Conservation (phyloP, 2,113 vertebrate genomes). For the Orthonyx spaldingii region DNA sequence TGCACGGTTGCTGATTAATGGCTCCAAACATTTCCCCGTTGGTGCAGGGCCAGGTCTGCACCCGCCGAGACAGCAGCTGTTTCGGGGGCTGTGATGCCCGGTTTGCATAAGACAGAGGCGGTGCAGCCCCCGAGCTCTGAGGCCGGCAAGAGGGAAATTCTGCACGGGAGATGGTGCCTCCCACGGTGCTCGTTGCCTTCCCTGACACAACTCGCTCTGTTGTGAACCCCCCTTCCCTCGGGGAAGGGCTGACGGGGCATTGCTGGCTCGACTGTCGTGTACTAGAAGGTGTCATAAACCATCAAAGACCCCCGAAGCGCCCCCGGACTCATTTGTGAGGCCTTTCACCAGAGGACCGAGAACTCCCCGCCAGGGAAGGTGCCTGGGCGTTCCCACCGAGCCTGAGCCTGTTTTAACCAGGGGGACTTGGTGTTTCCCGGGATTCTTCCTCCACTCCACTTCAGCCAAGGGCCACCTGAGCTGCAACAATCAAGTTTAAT, state of each 20-base stretch:
- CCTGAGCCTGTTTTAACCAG: neutral
- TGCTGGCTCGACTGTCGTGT: neutral
- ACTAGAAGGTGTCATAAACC: neutral
- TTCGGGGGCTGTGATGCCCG: neutral
- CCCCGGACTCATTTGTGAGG: neutral
- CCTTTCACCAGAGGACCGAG: neutral
- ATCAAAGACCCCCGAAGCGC: neutral
- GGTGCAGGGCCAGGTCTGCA: neutral
- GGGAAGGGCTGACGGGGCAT: neutral
- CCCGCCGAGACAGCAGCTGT: neutral
- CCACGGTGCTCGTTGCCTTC: neutral
- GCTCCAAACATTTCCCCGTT: neutral
- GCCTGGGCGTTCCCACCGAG: neutral
- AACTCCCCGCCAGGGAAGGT: neutral
- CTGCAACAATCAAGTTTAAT: neutral
- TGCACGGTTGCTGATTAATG: accelerated
- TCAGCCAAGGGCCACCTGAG: neutral
- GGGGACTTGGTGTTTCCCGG: neutral
- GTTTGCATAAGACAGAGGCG: no score
- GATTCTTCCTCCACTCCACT: neutral
- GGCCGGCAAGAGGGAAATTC: no score
- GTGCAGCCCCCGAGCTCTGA: neutral
- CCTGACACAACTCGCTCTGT: neutral
- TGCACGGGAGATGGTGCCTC: neutral
- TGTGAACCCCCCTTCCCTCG: no score